Conservation (phyloP, 2,113 vertebrate genomes). For the Copsychus sechellarum region DNA sequence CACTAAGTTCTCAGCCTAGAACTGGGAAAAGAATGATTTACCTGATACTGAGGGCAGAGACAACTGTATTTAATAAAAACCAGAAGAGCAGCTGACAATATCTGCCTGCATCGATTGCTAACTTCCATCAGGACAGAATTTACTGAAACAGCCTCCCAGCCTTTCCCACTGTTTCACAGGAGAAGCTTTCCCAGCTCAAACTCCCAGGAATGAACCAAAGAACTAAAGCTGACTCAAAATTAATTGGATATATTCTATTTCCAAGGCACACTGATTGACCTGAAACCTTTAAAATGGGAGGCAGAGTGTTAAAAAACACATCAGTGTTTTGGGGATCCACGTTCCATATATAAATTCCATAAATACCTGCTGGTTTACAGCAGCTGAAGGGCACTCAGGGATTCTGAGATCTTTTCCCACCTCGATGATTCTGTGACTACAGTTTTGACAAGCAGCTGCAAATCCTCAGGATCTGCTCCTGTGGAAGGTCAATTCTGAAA, state of each 20-base stretch:
- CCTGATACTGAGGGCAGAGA: neutral
- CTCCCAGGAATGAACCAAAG: neutral
- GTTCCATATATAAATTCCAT: neutral
- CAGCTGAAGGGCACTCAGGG: neutral
- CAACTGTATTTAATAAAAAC: neutral
- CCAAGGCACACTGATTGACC: neutral
- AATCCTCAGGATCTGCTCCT: neutral
- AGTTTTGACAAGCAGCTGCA: neutral
- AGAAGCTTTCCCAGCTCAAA: neutral
- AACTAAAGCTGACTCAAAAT: neutral
- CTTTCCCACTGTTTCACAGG: neutral
- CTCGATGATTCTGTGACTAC: accelerated
- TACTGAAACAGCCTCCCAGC: neutral
- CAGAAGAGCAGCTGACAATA: neutral
- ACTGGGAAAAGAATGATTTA: neutral
- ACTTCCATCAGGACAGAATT: neutral
- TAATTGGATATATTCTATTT: neutral
- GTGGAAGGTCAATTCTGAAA: neutral
- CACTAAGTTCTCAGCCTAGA: neutral
- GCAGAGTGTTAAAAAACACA: neutral
- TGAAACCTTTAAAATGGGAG: neutral
- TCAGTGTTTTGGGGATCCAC: neutral
- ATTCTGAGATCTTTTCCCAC: neutral
- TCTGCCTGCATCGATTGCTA: neutral
- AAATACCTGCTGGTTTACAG: neutral